phyloP scores from a whole-genome alignment of 2,888 invertebrate species.

The Lamellibrachia satsuma region DNA sequence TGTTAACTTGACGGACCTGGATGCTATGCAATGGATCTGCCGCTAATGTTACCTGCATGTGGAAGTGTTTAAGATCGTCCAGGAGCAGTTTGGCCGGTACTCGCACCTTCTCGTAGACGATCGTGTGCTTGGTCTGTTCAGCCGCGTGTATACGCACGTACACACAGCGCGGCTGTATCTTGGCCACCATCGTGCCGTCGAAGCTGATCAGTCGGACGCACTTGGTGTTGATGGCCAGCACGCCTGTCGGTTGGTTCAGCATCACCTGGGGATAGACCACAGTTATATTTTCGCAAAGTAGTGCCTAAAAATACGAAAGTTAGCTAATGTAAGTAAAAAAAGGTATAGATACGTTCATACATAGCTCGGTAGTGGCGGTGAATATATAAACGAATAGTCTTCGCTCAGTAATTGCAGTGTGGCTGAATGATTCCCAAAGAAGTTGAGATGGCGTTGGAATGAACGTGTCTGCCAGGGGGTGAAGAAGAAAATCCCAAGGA shows the following conservation, averaged over 20 bases:
- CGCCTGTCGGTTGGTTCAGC: neutral
- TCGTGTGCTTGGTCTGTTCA: neutral
- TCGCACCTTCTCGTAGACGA: neutral
- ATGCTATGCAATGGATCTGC: neutral
- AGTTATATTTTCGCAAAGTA: neutral
- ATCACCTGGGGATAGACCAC: neutral
- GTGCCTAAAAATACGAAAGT: neutral
- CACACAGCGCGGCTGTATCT: neutral
- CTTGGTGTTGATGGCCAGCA: neutral
- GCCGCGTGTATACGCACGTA: neutral
- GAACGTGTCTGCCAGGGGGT: no score
- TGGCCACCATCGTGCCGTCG: neutral
- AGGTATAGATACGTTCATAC: no score
- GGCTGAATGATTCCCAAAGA: no score
- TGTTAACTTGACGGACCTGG: no score
- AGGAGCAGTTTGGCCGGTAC: neutral
- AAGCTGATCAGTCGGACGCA: neutral
- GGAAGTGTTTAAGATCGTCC: neutral
- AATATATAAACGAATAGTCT: no score
- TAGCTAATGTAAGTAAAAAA: neutral
- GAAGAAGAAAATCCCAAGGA: no score
- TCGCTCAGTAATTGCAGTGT: no score
- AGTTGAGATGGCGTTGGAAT: no score
- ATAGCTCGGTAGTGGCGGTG: no score
- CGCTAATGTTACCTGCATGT: neutral